These are phyloP conservation scores for Trogon surrucura DNA, from an alignment of 2,113 vertebrate genomes.

Conservation along the genomic window DNA sequence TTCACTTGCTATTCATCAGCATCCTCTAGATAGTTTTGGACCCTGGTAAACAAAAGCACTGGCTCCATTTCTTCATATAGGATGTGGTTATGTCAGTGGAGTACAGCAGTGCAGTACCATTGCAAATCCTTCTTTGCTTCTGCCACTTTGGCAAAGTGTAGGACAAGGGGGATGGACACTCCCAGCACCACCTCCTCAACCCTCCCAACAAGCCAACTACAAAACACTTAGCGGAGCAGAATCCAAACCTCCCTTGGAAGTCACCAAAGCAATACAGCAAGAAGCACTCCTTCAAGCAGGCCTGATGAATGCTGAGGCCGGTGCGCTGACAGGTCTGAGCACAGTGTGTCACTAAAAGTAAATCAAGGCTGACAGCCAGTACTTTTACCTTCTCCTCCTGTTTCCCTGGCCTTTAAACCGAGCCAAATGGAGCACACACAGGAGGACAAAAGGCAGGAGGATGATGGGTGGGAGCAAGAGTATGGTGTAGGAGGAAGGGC, in stretches of 20 bases:
- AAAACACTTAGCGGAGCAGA: background rate
- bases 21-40: background rate
- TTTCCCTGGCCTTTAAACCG: background rate
- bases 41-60: constrained; percentile 21
- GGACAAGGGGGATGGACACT: background rate
- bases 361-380: constrained; percentile 46
- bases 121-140: background rate
- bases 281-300: background rate
- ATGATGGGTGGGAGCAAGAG: fast-evolving
- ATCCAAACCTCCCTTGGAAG: background rate
- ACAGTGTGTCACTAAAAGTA: background rate
- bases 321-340: background rate
- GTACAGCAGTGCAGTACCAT: background rate
- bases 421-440: background rate
- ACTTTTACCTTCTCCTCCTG: background rate
- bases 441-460: background rate
- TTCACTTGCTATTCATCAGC: background rate
- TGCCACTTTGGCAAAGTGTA: background rate
- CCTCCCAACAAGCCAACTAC: background rate
- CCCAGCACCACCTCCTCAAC: background rate
- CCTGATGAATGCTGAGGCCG: background rate
- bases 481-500: background rate
- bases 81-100: background rate
- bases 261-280: background rate
- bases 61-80: background rate